These are phyloP conservation scores for Drosophila aff. DNA, from an alignment of 1,140 invertebrate species.

Conservation along the genomic window DNA sequence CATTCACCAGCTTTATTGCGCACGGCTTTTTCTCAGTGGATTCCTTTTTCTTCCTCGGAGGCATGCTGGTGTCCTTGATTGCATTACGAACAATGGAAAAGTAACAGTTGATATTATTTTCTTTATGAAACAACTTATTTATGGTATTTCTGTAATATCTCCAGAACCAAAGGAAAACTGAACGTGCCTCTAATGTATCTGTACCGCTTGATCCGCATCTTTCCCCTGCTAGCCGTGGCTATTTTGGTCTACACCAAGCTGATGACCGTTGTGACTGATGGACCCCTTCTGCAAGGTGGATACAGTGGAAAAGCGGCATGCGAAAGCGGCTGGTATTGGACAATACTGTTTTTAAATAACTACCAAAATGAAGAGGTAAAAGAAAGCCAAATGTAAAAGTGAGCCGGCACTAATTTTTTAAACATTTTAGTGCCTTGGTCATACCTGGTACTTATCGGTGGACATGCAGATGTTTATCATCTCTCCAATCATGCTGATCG, in stretches of 20 bases:
- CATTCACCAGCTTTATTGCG: conserved; percentile 86
- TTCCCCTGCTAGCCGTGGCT: conserved; percentile 48
- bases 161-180: conserved; percentile 49
- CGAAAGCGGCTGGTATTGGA: conserved; percentile 53
- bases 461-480: conserved; percentile 93
- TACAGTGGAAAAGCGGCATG: conserved; percentile 57
- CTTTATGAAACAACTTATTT: background rate
- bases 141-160: background rate
- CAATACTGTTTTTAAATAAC: conserved; percentile 61
- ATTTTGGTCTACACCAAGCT: conserved; percentile 54
- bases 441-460: conserved; percentile 94
- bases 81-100: conserved; percentile 88
- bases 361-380: conserved; percentile 31
- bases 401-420: too few species aligned
- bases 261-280: conserved; percentile 22
- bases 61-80: conserved; percentile 88
- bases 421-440: conserved; percentile 91
- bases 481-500: conserved; percentile 90
- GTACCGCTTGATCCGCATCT: conserved; percentile 58
- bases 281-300: conserved; percentile 31
- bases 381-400: too few species aligned
- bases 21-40: conserved; percentile 88
- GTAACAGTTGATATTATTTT: conserved; percentile 55
- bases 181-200: conserved; percentile 71
- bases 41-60: conserved; percentile 89